Percentiles rank a stretch among this genome's conserved stretches.
Evolutionary conservation across 2,888 invertebrate species (phyloP).

Genomic region (Volucella bombylans): DNA sequence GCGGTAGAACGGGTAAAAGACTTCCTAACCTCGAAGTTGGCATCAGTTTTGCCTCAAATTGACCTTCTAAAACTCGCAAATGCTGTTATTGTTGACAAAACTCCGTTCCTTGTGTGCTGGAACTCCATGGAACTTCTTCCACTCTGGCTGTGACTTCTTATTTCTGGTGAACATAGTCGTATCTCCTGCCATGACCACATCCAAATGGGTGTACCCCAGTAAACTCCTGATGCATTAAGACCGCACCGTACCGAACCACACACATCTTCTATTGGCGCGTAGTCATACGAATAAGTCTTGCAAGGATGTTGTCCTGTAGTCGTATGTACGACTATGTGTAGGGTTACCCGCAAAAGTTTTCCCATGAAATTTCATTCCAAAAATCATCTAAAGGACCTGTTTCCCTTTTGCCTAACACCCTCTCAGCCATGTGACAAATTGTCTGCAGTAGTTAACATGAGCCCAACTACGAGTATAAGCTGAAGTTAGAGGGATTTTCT

Average conservation of each 20-base stretch:
- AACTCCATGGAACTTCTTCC: conserved; percentile 22
- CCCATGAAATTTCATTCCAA: conserved; percentile 69
- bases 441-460: conserved; percentile 67
- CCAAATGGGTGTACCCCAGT: conserved; percentile 36
- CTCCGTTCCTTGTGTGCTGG: conserved; percentile 23
- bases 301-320: conserved; percentile 9
- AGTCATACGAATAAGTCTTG: conserved; percentile 44
- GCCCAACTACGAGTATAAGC: background rate
- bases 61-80: conserved; percentile 64
- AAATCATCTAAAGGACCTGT: conserved; percentile 65
- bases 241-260: conserved; percentile 35
- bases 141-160: conserved; percentile 33
- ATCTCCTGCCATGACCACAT: conserved; percentile 48
- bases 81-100: conserved; percentile 66
- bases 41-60: conserved; percentile 47
- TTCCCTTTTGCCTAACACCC: background rate
- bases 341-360: conserved; percentile 73
- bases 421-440: conserved; percentile 58
- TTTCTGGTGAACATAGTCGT: background rate
- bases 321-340: background rate
- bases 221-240: conserved; percentile 49
- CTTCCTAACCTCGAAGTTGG: conserved; percentile 29
- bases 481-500: background rate
- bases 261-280: conserved; percentile 46
- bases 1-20: background rate